Percentiles rank a stretch among this genome's conserved stretches.
Evolutionary conservation across 2,113 vertebrate species (phyloP).

Genomic region (Chaenocephalus aceratus): DNA sequence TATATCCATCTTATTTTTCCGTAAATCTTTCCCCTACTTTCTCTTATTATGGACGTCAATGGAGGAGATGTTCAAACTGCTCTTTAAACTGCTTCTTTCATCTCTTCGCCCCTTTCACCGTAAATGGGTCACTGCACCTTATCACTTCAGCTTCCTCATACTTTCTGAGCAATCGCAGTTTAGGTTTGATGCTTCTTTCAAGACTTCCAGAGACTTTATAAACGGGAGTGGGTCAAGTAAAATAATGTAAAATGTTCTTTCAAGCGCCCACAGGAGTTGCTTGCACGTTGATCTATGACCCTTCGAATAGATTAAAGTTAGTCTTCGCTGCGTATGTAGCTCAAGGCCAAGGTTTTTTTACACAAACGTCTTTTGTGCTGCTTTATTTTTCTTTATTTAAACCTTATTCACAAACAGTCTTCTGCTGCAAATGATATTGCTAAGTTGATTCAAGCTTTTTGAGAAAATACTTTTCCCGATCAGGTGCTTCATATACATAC

Average conservation of each 20-base stretch:
- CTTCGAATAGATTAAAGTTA: not conserved
- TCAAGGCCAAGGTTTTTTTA: too few relatives aligned
- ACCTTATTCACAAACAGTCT: not conserved
- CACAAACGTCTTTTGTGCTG: not conserved
- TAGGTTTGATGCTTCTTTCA: not conserved
- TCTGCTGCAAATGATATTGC: too few relatives aligned
- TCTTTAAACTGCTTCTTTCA: not conserved
- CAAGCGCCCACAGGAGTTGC: too few relatives aligned
- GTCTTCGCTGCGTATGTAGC: not conserved
- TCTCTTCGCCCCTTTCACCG: slow-evolving; percentile 4
- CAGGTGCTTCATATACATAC: too few relatives aligned
- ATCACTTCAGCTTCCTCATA: slow-evolving; percentile 4
- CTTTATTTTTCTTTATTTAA: not conserved
- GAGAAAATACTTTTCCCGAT: too few relatives aligned
- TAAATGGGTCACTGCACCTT: slow-evolving; percentile 38
- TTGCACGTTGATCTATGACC: not conserved
- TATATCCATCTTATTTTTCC: not conserved
- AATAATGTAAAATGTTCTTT: not conserved
- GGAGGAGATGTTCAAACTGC: not conserved
- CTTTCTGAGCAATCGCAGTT: not conserved
- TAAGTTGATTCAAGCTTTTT: too few relatives aligned
- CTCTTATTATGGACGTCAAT: not conserved
- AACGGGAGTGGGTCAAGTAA: not conserved
- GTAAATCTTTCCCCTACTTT: not conserved
- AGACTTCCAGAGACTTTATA: not conserved